Evolutionary conservation across 2,113 vertebrate genomes (phyloP).

Genomic region (Gymnorhina tibicen): DNA sequence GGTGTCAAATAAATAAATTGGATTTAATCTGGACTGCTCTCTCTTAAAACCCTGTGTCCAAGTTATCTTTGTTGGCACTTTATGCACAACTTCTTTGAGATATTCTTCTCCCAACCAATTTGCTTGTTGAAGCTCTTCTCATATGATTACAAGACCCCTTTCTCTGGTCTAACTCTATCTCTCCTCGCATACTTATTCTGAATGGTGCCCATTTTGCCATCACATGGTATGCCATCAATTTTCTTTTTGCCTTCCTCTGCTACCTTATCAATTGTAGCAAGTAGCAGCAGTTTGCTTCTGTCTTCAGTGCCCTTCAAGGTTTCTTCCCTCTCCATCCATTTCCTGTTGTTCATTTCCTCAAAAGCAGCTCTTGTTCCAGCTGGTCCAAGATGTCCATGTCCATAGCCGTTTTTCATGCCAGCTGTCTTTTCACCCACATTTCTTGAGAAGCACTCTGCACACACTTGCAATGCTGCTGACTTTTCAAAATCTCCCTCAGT

Average conservation of each 20-base stretch:
- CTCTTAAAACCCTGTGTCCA: background rate
- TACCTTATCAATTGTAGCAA: background rate
- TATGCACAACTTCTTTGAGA: background rate
- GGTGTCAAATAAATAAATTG: background rate
- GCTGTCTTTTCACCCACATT: background rate
- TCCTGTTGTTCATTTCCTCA: background rate
- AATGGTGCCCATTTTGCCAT: background rate
- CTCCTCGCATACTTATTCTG: background rate
- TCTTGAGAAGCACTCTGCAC: background rate
- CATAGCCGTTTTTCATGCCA: background rate
- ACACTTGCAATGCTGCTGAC: background rate
- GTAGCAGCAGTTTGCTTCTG: background rate
- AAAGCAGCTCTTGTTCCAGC: background rate
- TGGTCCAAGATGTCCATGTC: background rate
- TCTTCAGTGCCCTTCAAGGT: background rate
- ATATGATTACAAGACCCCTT: background rate
- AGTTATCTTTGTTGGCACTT: background rate
- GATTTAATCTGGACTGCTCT: background rate
- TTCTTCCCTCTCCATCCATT: background rate
- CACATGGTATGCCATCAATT: background rate
- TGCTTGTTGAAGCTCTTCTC: background rate
- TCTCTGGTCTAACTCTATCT: background rate
- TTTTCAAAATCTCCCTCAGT: background rate
- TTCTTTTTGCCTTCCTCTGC: background rate
- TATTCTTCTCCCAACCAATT: background rate